Conservation (phyloP, 2,888 invertebrate genomes). For the Lomographa bimaculata region DNA sequence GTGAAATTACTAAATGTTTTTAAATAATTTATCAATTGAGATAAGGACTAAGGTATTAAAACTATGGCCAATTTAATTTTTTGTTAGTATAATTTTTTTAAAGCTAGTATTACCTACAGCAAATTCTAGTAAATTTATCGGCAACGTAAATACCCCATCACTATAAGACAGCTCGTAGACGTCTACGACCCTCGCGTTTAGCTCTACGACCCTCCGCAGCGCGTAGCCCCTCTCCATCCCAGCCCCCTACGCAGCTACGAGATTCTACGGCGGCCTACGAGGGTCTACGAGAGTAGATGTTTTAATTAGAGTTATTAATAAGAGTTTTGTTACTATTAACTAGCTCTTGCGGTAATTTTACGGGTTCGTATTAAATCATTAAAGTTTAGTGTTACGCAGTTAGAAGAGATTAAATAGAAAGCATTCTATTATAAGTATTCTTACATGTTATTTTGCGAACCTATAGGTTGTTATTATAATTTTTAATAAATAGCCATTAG, state of each 20-base stretch:
- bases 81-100: too few relatives aligned
- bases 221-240: constrained; percentile 34
- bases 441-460: too few relatives aligned
- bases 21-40: too few relatives aligned
- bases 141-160: constrained; percentile 6
- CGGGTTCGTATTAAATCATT: background rate
- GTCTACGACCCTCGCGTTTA: constrained; percentile 39
- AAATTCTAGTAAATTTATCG: background rate
- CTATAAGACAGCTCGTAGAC: constrained; percentile 35
- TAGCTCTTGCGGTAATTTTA: constrained; percentile 1
- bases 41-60: too few relatives aligned
- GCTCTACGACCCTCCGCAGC: constrained; percentile 37
- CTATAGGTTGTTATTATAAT: too few relatives aligned
- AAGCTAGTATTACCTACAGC: too few relatives aligned
- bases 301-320: constrained; percentile 15
- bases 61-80: too few relatives aligned
- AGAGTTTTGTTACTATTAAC: constrained; percentile 6
- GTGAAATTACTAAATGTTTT: too few relatives aligned
- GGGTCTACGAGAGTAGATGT: constrained; percentile 1
- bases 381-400: too few relatives aligned
- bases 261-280: constrained; percentile 29
- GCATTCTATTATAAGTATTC: too few relatives aligned
- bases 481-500: too few relatives aligned
- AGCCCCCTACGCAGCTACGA: constrained; percentile 30
- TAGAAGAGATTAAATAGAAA: too few relatives aligned